Evolutionary conservation across 2,888 invertebrate genomes (phyloP).

Genomic region (Epinotia brunnichana): DNA sequence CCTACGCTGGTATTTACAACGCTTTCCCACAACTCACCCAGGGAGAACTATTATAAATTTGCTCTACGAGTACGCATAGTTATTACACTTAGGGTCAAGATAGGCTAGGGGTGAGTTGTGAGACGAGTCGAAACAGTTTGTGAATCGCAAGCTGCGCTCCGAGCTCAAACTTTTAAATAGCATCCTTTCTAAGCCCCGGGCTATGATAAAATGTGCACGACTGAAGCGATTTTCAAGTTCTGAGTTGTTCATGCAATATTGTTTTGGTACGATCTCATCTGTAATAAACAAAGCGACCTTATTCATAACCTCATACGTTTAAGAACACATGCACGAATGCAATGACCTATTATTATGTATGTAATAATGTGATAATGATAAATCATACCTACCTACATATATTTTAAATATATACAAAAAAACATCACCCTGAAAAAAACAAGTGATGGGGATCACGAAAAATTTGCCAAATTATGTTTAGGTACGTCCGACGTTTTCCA

Average conservation of each 20-base stretch:
- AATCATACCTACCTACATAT: no score
- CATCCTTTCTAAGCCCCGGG: constrained; percentile 64
- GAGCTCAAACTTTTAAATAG: constrained; percentile 65
- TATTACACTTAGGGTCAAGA: neutral
- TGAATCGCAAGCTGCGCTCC: constrained; percentile 40
- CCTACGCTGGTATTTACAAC: constrained; percentile 45
- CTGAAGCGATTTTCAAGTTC: constrained; percentile 60
- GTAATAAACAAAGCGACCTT: neutral
- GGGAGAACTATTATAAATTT: neutral
- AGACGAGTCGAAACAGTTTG: no score
- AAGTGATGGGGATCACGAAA: no score
- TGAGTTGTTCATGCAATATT: constrained; percentile 9
- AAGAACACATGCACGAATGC: neutral
- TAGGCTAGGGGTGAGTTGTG: neutral
- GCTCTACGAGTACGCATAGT: neutral
- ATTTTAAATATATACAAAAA: no score
- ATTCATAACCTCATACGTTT: neutral
- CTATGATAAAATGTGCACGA: constrained; percentile 65
- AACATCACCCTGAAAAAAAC: no score
- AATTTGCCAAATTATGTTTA: no score
- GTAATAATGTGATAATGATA: no score
- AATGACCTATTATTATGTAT: no score
- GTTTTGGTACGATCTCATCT: neutral
- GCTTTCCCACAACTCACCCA: no score
- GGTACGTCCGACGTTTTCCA: no score